phyloP scores from a whole-genome alignment of 2,797 vertebrate genomes.

The Spondyliosoma cantharus region DNA sequence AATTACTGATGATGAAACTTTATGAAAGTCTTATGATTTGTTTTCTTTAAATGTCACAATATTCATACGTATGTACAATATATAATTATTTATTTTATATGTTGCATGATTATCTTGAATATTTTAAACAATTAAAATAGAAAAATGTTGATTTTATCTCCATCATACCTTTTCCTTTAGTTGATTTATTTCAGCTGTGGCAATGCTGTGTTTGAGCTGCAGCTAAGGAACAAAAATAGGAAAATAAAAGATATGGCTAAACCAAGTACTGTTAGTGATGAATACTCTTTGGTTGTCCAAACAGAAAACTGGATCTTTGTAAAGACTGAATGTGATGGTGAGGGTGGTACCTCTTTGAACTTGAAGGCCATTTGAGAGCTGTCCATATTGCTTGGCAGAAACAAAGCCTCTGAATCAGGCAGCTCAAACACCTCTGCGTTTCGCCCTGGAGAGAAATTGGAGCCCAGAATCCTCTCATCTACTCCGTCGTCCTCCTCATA shows the following conservation, averaged over 20 bases:
- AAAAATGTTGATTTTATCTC: background rate
- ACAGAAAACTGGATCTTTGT: slow-evolving; percentile 5
- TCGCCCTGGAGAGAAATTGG: slow-evolving; percentile 85
- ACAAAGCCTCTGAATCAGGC: slow-evolving; percentile 88
- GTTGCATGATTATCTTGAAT: background rate
- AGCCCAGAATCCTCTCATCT: slow-evolving; percentile 86
- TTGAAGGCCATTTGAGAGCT: slow-evolving; percentile 88
- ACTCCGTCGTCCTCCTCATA: slow-evolving; percentile 86
- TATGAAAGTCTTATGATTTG: background rate
- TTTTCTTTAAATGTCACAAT: background rate
- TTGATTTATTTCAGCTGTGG: slow-evolving; percentile 87
- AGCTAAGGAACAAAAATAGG: slow-evolving; percentile 80
- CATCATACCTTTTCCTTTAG: slow-evolving; percentile 88
- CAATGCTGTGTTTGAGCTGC: slow-evolving; percentile 89
- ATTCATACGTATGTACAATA: background rate
- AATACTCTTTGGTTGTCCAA: background rate
- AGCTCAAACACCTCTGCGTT: slow-evolving; percentile 90
- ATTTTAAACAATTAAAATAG: background rate
- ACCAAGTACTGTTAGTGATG: background rate
- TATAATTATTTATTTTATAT: background rate
- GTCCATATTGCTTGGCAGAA: slow-evolving; percentile 90
- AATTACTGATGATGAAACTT: background rate
- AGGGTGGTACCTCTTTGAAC: slow-evolving; percentile 89
- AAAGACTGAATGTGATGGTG: background rate
- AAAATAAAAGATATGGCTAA: slow-evolving; percentile 33